A percentile compares a stretch with the other conserved stretches of the same genome.
Evolutionary conservation across 2,888 invertebrate species (phyloP).

Genomic region (Orthosia incerta): DNA sequence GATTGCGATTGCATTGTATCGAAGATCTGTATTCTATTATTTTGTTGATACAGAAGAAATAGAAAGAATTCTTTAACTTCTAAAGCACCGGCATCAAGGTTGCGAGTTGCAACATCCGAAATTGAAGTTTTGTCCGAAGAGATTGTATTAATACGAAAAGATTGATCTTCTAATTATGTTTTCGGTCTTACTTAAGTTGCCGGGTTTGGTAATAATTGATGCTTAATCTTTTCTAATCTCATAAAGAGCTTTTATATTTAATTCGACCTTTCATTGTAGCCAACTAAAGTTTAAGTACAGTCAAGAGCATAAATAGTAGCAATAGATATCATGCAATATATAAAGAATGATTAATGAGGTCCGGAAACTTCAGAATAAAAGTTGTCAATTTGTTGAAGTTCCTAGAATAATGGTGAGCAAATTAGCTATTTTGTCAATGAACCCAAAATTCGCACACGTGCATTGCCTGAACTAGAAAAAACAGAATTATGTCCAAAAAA

Average conservation of each 20-base stretch:
- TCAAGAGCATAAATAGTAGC: too few relatives aligned
- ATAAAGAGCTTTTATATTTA: background rate
- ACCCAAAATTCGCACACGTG: conserved; percentile 35
- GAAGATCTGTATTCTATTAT: conserved; percentile 64
- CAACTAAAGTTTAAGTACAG: background rate
- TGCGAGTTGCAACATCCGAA: conserved; percentile 56
- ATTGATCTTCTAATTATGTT: conserved; percentile 54
- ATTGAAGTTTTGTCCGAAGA: conserved; percentile 40
- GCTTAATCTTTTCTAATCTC: background rate
- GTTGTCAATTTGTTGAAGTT: background rate
- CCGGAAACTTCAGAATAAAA: too few relatives aligned
- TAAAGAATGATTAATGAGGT: too few relatives aligned
- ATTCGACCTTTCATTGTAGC: background rate
- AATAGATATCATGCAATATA: too few relatives aligned
- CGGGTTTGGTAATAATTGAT: conserved; percentile 10
- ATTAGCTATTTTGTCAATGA: conserved; percentile 27
- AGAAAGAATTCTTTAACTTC: conserved; percentile 46
- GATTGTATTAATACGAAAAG: conserved; percentile 42
- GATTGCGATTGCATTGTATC: conserved; percentile 56
- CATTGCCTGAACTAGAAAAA: conserved; percentile 12
- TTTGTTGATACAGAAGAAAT: conserved; percentile 61
- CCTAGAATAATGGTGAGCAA: background rate
- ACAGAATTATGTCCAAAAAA: background rate
- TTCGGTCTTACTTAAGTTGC: conserved; percentile 18
- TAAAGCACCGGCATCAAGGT: conserved; percentile 49